Base-by-base conservation (phyloP, 92 coral and sea anemone species). In the Pocillopora grandis region DNA sequence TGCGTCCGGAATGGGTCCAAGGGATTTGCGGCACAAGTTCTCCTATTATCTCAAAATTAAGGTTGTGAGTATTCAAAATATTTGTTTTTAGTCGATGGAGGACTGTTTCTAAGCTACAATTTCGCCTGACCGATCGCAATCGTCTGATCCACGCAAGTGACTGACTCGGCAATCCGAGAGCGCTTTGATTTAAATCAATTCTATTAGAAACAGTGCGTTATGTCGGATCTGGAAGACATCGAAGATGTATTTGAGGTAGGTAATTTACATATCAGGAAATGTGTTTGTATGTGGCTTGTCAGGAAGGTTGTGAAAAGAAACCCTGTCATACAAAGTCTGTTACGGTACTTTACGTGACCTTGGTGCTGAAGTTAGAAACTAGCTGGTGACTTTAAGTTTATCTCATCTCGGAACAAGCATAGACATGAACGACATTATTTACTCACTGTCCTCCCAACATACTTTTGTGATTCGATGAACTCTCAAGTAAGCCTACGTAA, bases 171-270 rank as follows among this genome's bases (percentile, higher is more conserved):
- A n/a, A 8, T 66, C n/a, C 35, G 37, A 31, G 13, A 20, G 14
- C 70, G 31, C 31, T 2, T 23, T 66, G 14, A 35, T 15, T 66
- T 0, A 8, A 23, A 20, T 66, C 70, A 12, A 5, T n/a, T 64
- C 20, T 17, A 8, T 62, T 4, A 19, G n/a, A 58, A 62, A 17
- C 48, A 65, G 49, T 10, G 31, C 76, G 27, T 5, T 18, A 84
- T 84, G 83, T 84, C 87, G 57, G 87, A 76, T 58, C 66, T 90
- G 80, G 95, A 92, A 13, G 95, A 90, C 88, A 90, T 92, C 12
- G 95, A 92, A 74, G 95, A 92, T 76, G 70, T 92, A 71, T 90
- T 87, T 86, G 95, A 92, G 93, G 95, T 92, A 21, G 31, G 92
- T 16, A 52, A 33, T 9, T 27, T 42, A 16, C 1, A 75, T 75